Conservation (phyloP, 2,888 invertebrate genomes). For the Hydropsyche betteni region DNA sequence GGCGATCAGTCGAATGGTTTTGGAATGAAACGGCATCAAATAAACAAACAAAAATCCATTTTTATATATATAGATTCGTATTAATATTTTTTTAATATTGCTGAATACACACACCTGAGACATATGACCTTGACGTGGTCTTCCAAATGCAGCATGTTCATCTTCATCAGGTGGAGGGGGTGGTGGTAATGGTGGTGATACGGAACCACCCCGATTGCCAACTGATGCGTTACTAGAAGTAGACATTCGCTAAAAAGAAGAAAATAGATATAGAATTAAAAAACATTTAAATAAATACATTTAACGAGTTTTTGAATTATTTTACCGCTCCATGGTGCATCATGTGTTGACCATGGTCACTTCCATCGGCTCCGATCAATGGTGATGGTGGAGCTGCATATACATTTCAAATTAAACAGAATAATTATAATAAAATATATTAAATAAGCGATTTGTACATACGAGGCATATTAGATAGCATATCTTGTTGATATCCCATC, state of each 20-base stretch:
- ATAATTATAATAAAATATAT: constrained; percentile 43
- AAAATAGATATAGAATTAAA: neutral
- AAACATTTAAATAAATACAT: neutral
- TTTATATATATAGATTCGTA: too few species aligned
- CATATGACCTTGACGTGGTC: constrained; percentile 66
- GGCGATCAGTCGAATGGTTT: too few species aligned
- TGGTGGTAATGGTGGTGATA: constrained; percentile 85
- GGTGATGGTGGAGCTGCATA: constrained; percentile 83
- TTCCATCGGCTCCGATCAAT: constrained; percentile 73
- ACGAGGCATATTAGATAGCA: constrained; percentile 83
- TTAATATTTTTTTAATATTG: neutral
- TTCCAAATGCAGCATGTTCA: constrained; percentile 81
- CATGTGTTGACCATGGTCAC: constrained; percentile 67
- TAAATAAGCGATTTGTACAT: constrained; percentile 59
- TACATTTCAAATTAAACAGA: constrained; percentile 4
- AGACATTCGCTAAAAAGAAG: constrained; percentile 55
- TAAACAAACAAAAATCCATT: too few species aligned
- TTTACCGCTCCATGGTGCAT: constrained; percentile 59
- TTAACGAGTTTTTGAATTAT: constrained; percentile 18
- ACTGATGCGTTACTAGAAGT: constrained; percentile 56
- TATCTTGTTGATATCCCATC: constrained; percentile 74
- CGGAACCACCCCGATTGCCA: constrained; percentile 68
- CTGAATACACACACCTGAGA: constrained; percentile 43
- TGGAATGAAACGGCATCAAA: too few species aligned
- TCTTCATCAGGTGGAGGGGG: constrained; percentile 86